Percentiles rank a stretch among this genome's conserved stretches.
Conservation (phyloP, 2,797 vertebrate species). For the Rousettus madagascariensis region DNA sequence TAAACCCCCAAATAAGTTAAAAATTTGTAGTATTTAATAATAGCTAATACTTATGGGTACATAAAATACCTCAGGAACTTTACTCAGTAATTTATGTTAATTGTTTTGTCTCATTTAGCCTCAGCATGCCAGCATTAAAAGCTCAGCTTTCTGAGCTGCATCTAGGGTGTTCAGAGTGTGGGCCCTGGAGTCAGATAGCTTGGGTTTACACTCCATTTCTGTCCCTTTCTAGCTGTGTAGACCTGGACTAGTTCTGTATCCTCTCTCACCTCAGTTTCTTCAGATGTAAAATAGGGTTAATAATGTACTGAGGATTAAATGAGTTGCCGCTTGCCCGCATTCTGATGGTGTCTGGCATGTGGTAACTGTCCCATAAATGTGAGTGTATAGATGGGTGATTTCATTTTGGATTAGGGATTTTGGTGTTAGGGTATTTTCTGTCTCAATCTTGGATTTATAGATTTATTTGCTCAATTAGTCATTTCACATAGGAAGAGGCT, state of each 20-base stretch:
- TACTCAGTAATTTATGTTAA: not conserved
- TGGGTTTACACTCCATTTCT: not conserved
- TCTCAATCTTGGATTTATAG: not conserved
- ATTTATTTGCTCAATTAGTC: not conserved
- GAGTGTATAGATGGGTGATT: not conserved
- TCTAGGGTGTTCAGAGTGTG: not conserved
- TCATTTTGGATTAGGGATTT: not conserved
- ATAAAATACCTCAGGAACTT: not conserved
- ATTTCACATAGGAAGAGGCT: not conserved
- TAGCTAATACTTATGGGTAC: not conserved
- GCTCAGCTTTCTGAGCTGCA: not conserved
- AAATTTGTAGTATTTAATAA: not conserved
- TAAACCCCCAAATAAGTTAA: not conserved
- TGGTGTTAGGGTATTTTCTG: not conserved
- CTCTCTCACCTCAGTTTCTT: not conserved
- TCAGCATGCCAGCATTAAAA: not conserved
- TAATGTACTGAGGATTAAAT: conserved; percentile 16
- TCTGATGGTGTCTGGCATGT: not conserved
- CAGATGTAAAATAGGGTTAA: not conserved
- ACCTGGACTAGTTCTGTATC: not conserved
- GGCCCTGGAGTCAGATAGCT: not conserved
- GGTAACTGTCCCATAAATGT: not conserved
- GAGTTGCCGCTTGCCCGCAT: not conserved
- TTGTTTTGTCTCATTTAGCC: not conserved
- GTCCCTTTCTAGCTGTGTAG: not conserved